Evolutionary conservation across 2,113 vertebrate species (phyloP), one percentile per base, ranked within the genome.

Genomic region (Nibea coibor): DNA sequence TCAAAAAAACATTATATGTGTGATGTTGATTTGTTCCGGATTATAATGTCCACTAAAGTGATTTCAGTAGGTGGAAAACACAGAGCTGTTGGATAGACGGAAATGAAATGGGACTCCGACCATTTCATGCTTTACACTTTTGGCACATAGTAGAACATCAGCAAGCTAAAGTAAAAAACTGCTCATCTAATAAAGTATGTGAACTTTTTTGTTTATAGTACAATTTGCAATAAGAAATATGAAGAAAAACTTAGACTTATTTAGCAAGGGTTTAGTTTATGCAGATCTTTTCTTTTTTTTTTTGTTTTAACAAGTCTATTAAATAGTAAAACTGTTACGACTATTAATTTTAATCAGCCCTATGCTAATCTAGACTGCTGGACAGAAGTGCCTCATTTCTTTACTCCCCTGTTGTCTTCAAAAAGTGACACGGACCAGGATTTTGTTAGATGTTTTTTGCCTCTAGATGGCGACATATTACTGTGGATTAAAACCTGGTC

Each of bases 401-500:
- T 26, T 50, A 22, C 24, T 5, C 20, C 20, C 42, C 39, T 9
- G 39, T 47, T 9, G n/a, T 20, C 50, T 45, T 26, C 22, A 62
- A 10, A 58, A 57, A 10, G 11, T 65, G 39, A 16, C 4, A 15
- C 24, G 26, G 14, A 14, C 42, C 6, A 20, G 28, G 22, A 15
- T 19, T 24, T 45, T 31, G 4, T 69, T n/a, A 17, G 16, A 15
- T 17, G 3, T 24, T 65, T 43, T 50, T 28, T 45, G 68, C 90
- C 92, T 62, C 74, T 67, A 93, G 92, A 80, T 83, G 92, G 90
- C 31, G 57, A 59, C 72, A 74, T 39, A 28, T 66, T 50, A 39
- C 75, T 35, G 7, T 35, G 56, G 39, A 50, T 68, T 2, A 51
- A 61, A 64, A n/a, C 50, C 19, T 1, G 22, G 42, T 31, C 20